Evolutionary conservation across 2,113 vertebrate genomes (phyloP), one percentile per base, ranked within the genome.

Genomic region (Colaptes auratus): DNA sequence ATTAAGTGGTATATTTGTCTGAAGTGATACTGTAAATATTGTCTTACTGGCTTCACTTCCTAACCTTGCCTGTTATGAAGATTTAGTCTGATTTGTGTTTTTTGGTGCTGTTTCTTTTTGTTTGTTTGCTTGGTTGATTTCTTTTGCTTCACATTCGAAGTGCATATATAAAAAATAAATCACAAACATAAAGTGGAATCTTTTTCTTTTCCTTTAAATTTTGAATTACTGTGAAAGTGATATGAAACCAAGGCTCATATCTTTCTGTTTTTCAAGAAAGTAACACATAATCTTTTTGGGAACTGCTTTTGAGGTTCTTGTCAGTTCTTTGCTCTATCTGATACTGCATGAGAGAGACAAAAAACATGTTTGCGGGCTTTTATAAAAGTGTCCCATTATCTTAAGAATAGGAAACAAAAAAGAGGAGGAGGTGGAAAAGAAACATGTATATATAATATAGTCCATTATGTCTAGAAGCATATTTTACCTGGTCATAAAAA

Each of bases 401-500:
- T 12, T 73, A 70, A n/a, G 8, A 7, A 7, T 19, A 21, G 44
- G 18, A 15, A 24, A 36, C 35, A n/a, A 58, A 12, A 48, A 31
- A 19, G 21, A 18, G 0, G 1, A 9, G 28, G 2, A 12, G 15
- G 3, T 15, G 3, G 1, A 2, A 2, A 35, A 3, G 6, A 3
- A 48, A 30, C 12, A 5, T 75, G 12, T 53, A 25, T 65, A 18
- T 39, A 3, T 56, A 56, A 42, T 35, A 19, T 15, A 70, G 15
- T 59, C 8, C 6, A 15, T 63, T 83, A 16, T 42, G 5, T 72
- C 36, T 75, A 58, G 46, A 71, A 63, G 36, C 15, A 24, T 6
- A 6, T 59, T 82, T 84, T 53, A 64, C 17, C 5, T 35, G 2
- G 19, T 82, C 0, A 30, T 70, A 20, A 52, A 52, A 69, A 84